Evolutionary conservation across 2,888 invertebrate genomes (phyloP), one percentile per base, ranked within the genome.

Genomic region (Acronicta leporina): DNA sequence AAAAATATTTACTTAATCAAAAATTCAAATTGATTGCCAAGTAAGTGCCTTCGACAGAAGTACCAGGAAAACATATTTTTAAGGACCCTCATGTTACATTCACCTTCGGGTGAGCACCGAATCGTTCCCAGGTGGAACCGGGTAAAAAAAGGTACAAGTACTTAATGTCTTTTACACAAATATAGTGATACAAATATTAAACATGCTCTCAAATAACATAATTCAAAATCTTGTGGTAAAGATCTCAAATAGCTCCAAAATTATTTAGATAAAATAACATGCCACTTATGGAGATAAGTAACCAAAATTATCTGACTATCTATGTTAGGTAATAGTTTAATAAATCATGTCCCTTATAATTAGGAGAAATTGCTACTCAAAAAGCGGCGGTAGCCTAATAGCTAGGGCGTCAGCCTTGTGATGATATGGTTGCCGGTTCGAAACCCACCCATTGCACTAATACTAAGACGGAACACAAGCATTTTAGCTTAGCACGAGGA

Each of bases 11-110:
- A 48, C 48, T 33, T 14, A 45, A 43, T 59, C 42, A 35, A 49
- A 40, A 66, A 53, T 53, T 42, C 41, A 40, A 38, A 71, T 66
- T 73, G 46, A 50, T 46, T 55, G 60, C n/a, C n/a, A n/a, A n/a
- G 5, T 15, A 44, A 52, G 60, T 16, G 14, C 27, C 11, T 51
- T 30, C 13, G 38, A 55, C 7, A 46, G 11, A 25, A n/a, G 61
- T 10, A 46, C 20, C 45, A 47, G 44, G 49, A 38, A 56, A 42
- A 46, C 14, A 47, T 27, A 33, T 52, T 35, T 59, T 45, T 35
- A 49, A 70, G 71, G 38, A 47, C 47, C 45, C 65, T 72, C 27
- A 9, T 13, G 50, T 40, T 25, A 40, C 49, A 48, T 53, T 16
- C 52, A 61, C 48, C 52, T 46, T 27, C n/a, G 14, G 13, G 41